Base-by-base conservation (phyloP, 2,888 invertebrate species). In the Bursaphelenchus okinawaensis region DNA sequence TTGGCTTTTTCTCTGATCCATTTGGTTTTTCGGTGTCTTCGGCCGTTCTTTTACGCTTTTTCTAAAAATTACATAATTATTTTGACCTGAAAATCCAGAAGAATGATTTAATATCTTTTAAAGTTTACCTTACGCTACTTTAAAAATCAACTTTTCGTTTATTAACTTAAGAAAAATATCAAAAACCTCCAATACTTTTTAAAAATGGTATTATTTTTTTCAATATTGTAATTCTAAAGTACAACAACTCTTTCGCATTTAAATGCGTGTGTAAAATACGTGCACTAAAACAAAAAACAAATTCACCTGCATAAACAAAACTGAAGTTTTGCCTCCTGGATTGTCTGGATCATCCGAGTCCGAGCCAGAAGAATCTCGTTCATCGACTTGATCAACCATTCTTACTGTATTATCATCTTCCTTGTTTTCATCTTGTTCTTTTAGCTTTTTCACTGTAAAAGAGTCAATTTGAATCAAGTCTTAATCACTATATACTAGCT, bases 291-390 rank as follows among this genome's bases (percentile, higher is more conserved):
- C 24, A 26, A 24, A 54, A 54, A 6, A 12, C 6, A 22, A 52
- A 8, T 51, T 6, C 50, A 66, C 74, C 62, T 75, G 72, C 72
- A 82, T 67, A 29, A 82, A 81, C 12, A 82, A 70, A 4, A 78
- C 77, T 1, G 80, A 77, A 8, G 26, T 51, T 20, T 76, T 74
- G 55, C 80, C 77, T 26, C 79, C 83, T 57, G 83, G 83, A 66
- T 83, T 83, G 67, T 85, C 85, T 19, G 84, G 83, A 66, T 84
- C 83, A 24, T 83, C 84, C 0, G 84, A 84, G 55, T 84, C 85
- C 9, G 82, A 71, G 9, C 75, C 80, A 0, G 77, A 77, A 3
- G 80, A 80, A 31, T 80, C 79, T 75, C 50, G 29, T 50, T 64
- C 66, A 20, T 54, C 54, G 20, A 19, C 28, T 16, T 7, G 52